Evolutionary conservation across 2,113 vertebrate genomes (phyloP), one percentile per base, ranked within the genome.

Genomic region (Spea multiplicata): DNA sequence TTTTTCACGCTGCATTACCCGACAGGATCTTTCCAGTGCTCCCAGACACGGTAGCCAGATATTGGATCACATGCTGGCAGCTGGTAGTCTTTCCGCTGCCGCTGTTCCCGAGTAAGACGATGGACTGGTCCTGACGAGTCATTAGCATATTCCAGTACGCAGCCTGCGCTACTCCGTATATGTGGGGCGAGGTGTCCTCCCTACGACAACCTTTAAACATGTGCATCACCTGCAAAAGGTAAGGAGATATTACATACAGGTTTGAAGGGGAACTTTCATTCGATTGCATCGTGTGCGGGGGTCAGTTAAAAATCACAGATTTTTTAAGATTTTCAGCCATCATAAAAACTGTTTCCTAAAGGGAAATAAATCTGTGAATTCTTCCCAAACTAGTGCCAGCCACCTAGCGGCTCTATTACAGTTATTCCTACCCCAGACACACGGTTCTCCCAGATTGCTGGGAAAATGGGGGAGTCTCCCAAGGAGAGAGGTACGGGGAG

Each of bases 131-230:
- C 90, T 97, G 97, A 2, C 96, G 93, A 49, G 91, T 97, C 90
- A 97, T 98, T 80, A 99, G 89, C 89, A 99, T 93, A 70, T 91
- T 92, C 79, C 96, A 91, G 86, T 98, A 99, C 0, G 97, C 97
- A 0, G 92, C 90, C 84, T 98, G 97, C 3, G 97, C 96, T 85
- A 98, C 94, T 0, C 93, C 91, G 0, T 99, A 99, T 84, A 99
- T 90, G 83, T 99, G 97, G 2, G 97, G 96, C 5, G 96, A 95
- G 0, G 88, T 88, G 88, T 98, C 97, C 76, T 98, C 97, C 6
- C 95, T 88, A 50, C 96, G 92, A 78, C 95, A 97, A 30, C 97
- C 96, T 85, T 98, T 99, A 88, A 99, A 99, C 97, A 99, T 99
- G 90, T 98, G 96, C 95, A 99, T 98, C 83, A 99, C 97, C 97